Evolutionary conservation across 2,113 vertebrate species (phyloP).

Genomic region (Athene noctua): DNA sequence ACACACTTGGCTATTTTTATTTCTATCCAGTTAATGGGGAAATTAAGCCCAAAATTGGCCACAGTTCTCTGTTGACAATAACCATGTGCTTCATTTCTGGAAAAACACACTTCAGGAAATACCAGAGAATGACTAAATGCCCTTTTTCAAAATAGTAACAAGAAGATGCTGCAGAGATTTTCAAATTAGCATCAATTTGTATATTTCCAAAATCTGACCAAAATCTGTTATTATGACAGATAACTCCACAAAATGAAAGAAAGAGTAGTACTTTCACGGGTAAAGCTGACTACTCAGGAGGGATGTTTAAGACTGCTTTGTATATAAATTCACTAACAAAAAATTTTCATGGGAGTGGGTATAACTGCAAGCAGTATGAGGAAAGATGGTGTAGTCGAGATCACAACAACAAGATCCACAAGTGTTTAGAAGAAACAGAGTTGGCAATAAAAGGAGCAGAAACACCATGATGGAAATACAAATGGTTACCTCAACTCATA

Average conservation of each 20-base stretch:
- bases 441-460: neutral
- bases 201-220: neutral
- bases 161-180: neutral
- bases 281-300: neutral
- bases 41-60: neutral
- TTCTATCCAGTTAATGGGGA: neutral
- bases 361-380: neutral
- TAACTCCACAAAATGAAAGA: neutral
- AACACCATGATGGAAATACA: neutral
- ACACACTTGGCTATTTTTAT: neutral
- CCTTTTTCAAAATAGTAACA: neutral
- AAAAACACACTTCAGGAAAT: neutral
- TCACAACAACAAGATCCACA: neutral
- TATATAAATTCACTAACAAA: neutral
- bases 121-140: neutral
- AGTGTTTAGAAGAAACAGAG: neutral
- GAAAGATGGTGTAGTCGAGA: neutral
- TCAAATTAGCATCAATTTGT: neutral
- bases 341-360: neutral
- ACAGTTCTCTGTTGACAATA: neutral
- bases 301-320: neutral
- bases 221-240: neutral
- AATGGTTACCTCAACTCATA: neutral
- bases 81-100: neutral
- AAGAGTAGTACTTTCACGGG: neutral